Percentiles rank a stretch among this genome's conserved stretches.
These are phyloP conservation scores for Drosophila grimshawi DNA, from an alignment of 1,140 invertebrate genomes.

Conservation along the genomic window DNA sequence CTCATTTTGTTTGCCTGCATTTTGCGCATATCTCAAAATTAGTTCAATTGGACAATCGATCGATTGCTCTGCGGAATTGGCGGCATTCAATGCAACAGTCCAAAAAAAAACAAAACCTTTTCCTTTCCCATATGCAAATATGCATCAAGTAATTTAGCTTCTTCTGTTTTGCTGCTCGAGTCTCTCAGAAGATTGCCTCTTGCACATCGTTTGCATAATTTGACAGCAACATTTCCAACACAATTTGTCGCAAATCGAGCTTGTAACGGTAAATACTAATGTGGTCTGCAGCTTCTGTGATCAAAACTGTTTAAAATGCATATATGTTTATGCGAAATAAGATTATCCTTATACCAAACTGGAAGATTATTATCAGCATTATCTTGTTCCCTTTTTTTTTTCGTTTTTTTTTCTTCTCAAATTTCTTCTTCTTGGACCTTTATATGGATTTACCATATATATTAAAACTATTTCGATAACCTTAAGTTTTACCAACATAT, in stretches of 20 bases:
- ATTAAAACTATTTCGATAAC: too few species aligned
- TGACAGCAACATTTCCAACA: neutral
- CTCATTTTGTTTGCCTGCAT: slow-evolving; percentile 40
- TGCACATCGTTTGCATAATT: slow-evolving; percentile 51
- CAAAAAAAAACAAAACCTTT: slow-evolving; percentile 1
- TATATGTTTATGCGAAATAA: too few species aligned
- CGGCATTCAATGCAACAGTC: slow-evolving; percentile 47
- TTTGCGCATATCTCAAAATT: slow-evolving; percentile 74
- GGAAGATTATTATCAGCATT: too few species aligned
- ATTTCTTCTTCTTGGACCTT: too few species aligned
- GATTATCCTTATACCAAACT: too few species aligned
- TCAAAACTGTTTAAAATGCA: neutral
- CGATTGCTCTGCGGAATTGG: slow-evolving; percentile 63
- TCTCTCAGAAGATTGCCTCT: neutral
- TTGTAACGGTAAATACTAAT: slow-evolving; percentile 42
- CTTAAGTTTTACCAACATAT: too few species aligned
- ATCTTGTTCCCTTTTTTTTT: too few species aligned
- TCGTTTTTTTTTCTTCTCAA: too few species aligned
- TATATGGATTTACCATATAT: too few species aligned
- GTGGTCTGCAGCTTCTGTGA: neutral
- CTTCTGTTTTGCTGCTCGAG: neutral
- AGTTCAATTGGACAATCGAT: slow-evolving; percentile 64
- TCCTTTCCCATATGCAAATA: slow-evolving; percentile 42
- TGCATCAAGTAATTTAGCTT: slow-evolving; percentile 42
- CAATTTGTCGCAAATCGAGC: slow-evolving; percentile 25